Evolutionary conservation across 1,140 invertebrate genomes (phyloP).

Genomic region (Lepidurus apus): DNA sequence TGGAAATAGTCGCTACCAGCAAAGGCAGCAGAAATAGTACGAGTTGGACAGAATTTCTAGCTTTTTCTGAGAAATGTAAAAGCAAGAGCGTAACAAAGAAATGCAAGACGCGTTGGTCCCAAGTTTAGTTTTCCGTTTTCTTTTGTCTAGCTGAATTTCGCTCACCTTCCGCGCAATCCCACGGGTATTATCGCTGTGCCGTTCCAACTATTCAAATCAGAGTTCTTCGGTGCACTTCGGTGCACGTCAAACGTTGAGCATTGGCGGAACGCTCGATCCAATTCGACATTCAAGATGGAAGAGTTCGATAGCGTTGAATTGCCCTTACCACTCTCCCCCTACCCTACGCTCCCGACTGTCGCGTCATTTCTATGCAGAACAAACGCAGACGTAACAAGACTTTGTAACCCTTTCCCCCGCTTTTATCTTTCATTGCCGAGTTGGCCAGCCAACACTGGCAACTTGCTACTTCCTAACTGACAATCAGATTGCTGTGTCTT

Average conservation of each 20-base stretch:
- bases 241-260: background rate
- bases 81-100: too few relatives aligned
- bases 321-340: background rate
- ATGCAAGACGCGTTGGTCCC: too few relatives aligned
- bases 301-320: background rate
- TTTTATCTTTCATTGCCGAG: background rate
- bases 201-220: too few relatives aligned
- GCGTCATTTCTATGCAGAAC: background rate
- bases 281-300: background rate
- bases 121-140: too few relatives aligned
- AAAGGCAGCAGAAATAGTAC: too few relatives aligned
- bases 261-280: background rate
- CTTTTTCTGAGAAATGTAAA: too few relatives aligned
- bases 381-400: background rate
- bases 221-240: background rate
- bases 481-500: background rate
- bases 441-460: conserved; percentile 2
- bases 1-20: too few relatives aligned
- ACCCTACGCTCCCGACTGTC: background rate
- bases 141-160: too few relatives aligned
- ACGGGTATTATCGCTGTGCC: too few relatives aligned
- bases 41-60: too few relatives aligned
- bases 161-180: too few relatives aligned
- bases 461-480: conserved; percentile 1
- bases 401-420: background rate